phyloP scores from a whole-genome alignment of 2,888 invertebrate species.

The Euzophera pinguis region DNA sequence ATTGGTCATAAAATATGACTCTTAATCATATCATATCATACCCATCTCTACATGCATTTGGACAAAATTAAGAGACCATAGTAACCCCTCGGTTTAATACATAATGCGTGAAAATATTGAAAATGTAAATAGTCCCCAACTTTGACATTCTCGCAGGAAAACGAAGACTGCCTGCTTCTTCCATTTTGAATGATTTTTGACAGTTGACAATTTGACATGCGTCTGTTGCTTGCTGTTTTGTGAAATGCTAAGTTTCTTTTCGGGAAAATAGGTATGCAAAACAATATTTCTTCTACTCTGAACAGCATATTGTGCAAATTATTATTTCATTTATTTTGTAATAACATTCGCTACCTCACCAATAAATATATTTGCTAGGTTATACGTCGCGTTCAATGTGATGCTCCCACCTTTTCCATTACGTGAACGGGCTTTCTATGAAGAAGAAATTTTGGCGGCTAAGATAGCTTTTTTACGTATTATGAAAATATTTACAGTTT shows the following conservation, averaged over 20 bases:
- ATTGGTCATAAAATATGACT: too few relatives aligned
- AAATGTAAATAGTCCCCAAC: too few relatives aligned
- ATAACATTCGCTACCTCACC: background rate
- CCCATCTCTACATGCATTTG: too few relatives aligned
- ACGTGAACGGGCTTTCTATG: background rate
- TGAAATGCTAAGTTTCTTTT: conserved; percentile 6
- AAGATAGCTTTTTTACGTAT: background rate
- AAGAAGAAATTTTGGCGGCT: background rate
- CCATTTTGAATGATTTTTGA: background rate
- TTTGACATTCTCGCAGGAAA: too few relatives aligned
- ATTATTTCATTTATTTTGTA: background rate
- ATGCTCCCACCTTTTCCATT: background rate
- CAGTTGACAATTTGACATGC: conserved; percentile 9
- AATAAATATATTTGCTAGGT: background rate
- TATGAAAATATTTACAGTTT: background rate
- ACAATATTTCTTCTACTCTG: background rate
- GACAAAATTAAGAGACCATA: too few relatives aligned
- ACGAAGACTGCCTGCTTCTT: too few relatives aligned
- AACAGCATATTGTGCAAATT: background rate
- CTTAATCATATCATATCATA: too few relatives aligned
- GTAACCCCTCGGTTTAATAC: too few relatives aligned
- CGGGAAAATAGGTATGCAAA: conserved; percentile 11
- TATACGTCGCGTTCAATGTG: background rate
- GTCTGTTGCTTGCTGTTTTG: conserved; percentile 6
- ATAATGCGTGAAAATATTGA: too few relatives aligned